A percentile compares a stretch with the other conserved stretches of the same genome.
phyloP scores from a whole-genome alignment of 2,113 vertebrate species.

The Eudorcas thomsonii region DNA sequence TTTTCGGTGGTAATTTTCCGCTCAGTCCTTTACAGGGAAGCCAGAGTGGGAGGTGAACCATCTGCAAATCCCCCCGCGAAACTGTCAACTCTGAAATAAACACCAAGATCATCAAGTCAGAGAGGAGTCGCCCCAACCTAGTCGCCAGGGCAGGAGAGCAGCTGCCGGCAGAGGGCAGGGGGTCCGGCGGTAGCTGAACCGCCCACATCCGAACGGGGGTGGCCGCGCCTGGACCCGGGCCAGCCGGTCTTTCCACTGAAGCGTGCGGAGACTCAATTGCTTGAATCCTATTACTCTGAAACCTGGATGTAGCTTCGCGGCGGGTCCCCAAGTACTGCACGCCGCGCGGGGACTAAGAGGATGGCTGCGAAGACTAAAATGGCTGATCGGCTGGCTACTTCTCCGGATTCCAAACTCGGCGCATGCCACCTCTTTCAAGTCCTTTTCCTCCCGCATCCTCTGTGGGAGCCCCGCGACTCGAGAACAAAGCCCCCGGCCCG shows the following conservation, averaged over 20 bases:
- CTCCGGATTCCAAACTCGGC: slow-evolving; percentile 25
- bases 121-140: not conserved
- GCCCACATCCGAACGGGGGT: not conserved
- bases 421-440: not conserved
- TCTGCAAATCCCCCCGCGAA: not conserved
- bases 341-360: not conserved
- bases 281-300: not conserved
- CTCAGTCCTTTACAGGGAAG: not conserved
- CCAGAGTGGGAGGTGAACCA: not conserved
- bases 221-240: not conserved
- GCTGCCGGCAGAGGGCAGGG: not conserved
- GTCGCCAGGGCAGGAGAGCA: slow-evolving; percentile 1
- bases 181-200: not conserved
- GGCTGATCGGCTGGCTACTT: slow-evolving; percentile 71
- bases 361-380: slow-evolving; percentile 72
- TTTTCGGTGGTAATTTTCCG: slow-evolving; percentile 46
- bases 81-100: not conserved
- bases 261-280: not conserved
- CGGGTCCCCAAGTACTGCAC: not conserved
- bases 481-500: not conserved
- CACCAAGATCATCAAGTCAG: not conserved
- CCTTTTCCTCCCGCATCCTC: not conserved
- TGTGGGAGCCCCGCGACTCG: not conserved
- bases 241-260: fast-evolving
- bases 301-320: not conserved